Evolutionary conservation across 2,797 vertebrate genomes (phyloP).

Genomic region (Botia almorhae): DNA sequence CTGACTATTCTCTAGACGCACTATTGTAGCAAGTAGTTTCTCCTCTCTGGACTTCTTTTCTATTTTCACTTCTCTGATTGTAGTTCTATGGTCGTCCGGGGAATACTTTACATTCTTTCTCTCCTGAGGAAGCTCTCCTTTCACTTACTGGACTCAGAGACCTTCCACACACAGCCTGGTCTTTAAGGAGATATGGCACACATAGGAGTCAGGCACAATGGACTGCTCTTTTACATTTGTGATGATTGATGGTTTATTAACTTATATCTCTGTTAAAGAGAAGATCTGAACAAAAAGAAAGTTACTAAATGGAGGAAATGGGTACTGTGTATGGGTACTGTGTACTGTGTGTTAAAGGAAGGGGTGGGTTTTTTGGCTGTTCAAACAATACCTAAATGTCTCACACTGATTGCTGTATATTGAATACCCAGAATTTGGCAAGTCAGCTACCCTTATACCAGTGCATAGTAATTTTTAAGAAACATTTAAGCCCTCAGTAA

Average conservation of each 20-base stretch:
- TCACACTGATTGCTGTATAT: conserved; percentile 31
- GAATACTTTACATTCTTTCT: conserved; percentile 63
- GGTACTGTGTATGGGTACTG: neutral
- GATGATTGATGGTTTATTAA: neutral
- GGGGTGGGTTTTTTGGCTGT: conserved; percentile 37
- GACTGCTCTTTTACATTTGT: neutral
- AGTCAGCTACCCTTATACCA: conserved; percentile 23
- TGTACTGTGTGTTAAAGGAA: conserved; percentile 18
- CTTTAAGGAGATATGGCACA: neutral
- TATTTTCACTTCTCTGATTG: conserved; percentile 45
- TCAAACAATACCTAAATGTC: conserved; percentile 24
- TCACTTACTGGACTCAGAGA: conserved; percentile 1
- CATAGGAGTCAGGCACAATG: neutral
- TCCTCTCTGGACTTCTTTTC: conserved; percentile 34
- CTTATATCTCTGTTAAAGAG: neutral
- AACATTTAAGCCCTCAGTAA: conserved; percentile 22
- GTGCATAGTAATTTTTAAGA: conserved; percentile 27
- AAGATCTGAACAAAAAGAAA: neutral
- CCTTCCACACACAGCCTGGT: conserved; percentile 5
- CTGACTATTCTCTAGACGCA: neutral
- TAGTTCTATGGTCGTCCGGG: conserved; percentile 52
- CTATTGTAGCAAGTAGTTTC: neutral
- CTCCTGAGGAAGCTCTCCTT: conserved; percentile 56
- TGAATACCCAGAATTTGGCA: conserved; percentile 33
- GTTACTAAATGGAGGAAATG: neutral